phyloP scores from a whole-genome alignment of 53 echinoderm and acorn worm species.

The Paelopatides confundens region DNA sequence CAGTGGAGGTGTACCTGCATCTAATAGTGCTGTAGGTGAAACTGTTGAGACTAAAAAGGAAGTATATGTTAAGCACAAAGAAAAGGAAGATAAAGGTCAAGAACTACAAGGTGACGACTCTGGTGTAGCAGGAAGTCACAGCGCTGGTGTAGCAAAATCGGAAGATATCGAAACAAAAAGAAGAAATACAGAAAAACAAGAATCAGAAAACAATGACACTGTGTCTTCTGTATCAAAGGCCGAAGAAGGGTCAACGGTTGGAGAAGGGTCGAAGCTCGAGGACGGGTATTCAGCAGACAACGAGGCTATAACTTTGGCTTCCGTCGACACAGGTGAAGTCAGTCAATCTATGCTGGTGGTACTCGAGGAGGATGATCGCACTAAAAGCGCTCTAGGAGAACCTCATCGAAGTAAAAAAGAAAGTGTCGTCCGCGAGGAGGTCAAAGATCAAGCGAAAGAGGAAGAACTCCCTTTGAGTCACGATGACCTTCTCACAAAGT shows the following conservation, averaged over 20 bases:
- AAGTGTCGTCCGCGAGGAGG: not conserved
- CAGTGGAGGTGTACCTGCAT: not conserved
- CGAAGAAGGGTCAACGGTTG: not conserved
- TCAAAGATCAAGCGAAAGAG: slow-evolving; percentile 1
- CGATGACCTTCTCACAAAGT: slow-evolving; percentile 53
- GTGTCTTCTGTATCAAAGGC: not conserved
- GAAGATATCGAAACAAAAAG: not conserved
- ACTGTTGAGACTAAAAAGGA: not conserved
- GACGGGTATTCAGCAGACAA: slow-evolving; percentile 21
- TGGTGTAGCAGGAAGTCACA: not conserved
- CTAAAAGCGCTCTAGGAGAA: not conserved
- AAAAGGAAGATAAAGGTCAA: not conserved
- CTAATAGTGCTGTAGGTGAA: not conserved
- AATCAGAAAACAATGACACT: not conserved
- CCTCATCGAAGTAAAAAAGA: not conserved
- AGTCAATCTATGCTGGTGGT: not conserved
- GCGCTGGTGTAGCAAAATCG: not conserved
- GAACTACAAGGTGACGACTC: not conserved
- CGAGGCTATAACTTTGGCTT: slow-evolving; percentile 5
- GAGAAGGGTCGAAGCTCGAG: not conserved
- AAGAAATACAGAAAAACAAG: not conserved
- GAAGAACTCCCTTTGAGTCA: slow-evolving; percentile 6
- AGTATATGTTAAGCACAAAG: not conserved
- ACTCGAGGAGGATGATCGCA: not conserved
- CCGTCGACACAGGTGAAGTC: not conserved